Evolutionary conservation across 2,888 invertebrate genomes (phyloP), one percentile per base, ranked within the genome.

Genomic region (Prionchulus punctatus): DNA sequence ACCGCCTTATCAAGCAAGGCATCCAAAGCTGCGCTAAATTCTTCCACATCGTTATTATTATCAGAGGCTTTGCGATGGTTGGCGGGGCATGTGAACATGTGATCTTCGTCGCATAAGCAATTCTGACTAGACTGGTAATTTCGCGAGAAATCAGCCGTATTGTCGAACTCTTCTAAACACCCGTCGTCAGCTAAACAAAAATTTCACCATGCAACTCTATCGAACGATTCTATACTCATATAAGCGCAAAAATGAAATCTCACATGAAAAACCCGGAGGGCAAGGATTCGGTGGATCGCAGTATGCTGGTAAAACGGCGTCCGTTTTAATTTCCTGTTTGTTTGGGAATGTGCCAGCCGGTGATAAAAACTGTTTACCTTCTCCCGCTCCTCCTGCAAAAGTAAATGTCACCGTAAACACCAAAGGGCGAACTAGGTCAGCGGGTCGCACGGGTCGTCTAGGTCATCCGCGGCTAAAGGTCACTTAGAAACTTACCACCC

Each of bases 201-300:
- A 53, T 49, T n/a, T 7, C 7, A 36, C 36, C 7, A 18, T 36
- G 36, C 7, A 36, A 48, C n/a, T 42, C n/a, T 18, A 42, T 42
- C 18, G 42, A n/a, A n/a, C n/a, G n/a, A n/a, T n/a, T n/a, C n/a
- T n/a, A n/a, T n/a, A n/a, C n/a, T n/a, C n/a, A n/a, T n/a, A n/a
- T 12, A 23, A 23, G 23, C 4, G 23, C 47, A 7, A n/a, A 7
- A 45, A 23, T n/a, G 23, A 45, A 7, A 23, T 45, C 28, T 28
- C 30, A 49, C 28, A 26, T 49, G 28, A 15, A 12, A 23, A 4
- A 85, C 87, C 82, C 60, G 87, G 81, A 1, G 96, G 98, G 70
- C 98, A 98, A 0, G 98, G 98, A 74, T 98, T 98, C 1, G 96
- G 96, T 1, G 98, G 98, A 73, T 94, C 92, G 73, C 98, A 98